phyloP scores from a whole-genome alignment of 2,113 vertebrate species.

The Erpornis zantholeuca region DNA sequence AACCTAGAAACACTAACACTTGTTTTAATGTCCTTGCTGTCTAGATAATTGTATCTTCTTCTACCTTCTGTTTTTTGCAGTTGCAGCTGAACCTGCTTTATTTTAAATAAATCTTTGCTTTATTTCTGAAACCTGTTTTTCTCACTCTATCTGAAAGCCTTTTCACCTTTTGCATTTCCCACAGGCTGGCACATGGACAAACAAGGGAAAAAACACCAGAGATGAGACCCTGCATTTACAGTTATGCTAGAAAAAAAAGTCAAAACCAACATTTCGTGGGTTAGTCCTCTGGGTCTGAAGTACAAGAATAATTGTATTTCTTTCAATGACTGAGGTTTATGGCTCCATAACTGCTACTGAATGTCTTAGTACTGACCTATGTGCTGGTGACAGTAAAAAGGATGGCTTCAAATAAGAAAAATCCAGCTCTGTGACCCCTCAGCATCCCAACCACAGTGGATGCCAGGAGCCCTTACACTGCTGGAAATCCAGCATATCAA shows the following conservation, averaged over 20 bases:
- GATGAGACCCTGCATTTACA: not conserved
- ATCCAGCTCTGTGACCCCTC: not conserved
- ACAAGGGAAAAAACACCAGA: not conserved
- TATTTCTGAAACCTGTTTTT: too few species aligned
- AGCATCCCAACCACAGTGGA: not conserved
- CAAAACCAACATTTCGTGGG: not conserved
- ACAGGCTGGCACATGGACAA: not conserved
- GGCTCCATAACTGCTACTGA: not conserved
- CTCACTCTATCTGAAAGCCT: too few species aligned
- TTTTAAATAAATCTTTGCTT: too few species aligned
- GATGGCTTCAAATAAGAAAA: not conserved
- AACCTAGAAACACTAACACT: too few species aligned
- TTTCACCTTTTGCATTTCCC: too few species aligned
- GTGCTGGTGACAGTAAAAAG: not conserved
- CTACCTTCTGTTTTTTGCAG: too few species aligned
- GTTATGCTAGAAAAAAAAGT: not conserved
- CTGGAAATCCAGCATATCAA: not conserved
- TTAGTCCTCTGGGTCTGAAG: not conserved
- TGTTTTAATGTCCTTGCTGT: too few species aligned
- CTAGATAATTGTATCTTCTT: too few species aligned
- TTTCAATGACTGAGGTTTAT: not conserved
- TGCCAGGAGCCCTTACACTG: not conserved
- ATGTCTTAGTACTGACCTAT: not conserved
- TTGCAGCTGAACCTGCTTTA: too few species aligned
- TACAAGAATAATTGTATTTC: not conserved